Conservation (phyloP, 2,797 vertebrate genomes). For the Sandelia bainsii region DNA sequence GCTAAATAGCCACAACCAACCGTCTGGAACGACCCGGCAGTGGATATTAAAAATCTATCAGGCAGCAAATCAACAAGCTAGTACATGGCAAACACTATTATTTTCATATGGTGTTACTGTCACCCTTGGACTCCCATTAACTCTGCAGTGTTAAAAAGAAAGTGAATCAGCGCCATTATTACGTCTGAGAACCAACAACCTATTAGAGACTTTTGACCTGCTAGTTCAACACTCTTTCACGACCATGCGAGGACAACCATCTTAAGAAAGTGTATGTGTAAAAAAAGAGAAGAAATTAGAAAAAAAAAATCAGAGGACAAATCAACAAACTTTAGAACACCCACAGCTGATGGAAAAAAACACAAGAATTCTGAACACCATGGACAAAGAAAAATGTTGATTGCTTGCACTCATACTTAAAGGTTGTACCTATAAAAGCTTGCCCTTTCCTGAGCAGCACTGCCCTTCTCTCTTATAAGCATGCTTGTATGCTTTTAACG, state of each 20-base stretch:
- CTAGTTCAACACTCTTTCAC: conserved; percentile 71
- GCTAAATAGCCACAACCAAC: conserved; percentile 67
- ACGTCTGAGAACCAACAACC: conserved; percentile 67
- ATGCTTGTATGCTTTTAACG: conserved; percentile 75
- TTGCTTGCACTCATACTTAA: conserved; percentile 73
- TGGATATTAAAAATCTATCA: conserved; percentile 83
- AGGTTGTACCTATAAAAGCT: conserved; percentile 78
- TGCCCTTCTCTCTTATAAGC: conserved; percentile 62
- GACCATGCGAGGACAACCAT: conserved; percentile 40
- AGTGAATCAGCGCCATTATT: conserved; percentile 68
- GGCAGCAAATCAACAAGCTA: conserved; percentile 73
- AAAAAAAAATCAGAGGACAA: conserved; percentile 15
- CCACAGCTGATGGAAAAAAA: conserved; percentile 27
- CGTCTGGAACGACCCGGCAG: conserved; percentile 65
- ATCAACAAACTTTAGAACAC: conserved; percentile 55
- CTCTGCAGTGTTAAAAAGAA: conserved; percentile 65
- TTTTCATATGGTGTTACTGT: conserved; percentile 77
- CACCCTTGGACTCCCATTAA: conserved; percentile 77
- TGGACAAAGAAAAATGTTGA: conserved; percentile 73
- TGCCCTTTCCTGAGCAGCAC: conserved; percentile 68
- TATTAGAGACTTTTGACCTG: conserved; percentile 79
- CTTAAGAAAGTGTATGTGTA: conserved; percentile 12
- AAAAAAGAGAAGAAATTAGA: neutral
- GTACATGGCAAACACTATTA: conserved; percentile 74
- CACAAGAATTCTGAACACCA: conserved; percentile 55